phyloP scores from a whole-genome alignment of 2,888 invertebrate genomes.

The Strigamia transsilvanica region DNA sequence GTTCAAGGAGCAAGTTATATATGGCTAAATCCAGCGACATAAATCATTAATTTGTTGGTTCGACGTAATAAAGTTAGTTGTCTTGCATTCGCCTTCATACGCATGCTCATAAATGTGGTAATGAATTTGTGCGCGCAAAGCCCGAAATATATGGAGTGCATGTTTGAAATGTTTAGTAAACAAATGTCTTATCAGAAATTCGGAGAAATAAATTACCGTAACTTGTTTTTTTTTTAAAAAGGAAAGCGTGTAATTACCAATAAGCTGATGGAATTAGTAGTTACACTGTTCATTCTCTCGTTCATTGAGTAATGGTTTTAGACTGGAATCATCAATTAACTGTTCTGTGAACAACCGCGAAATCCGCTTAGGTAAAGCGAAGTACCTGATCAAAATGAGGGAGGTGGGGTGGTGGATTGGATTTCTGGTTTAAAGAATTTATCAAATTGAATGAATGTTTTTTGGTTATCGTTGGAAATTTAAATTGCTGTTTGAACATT shows the following conservation, averaged over 20 bases:
- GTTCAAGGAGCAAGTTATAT: conserved; percentile 18
- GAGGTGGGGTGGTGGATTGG: background rate
- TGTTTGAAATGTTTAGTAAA: conserved; percentile 28
- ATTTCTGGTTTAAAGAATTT: background rate
- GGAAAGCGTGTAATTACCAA: conserved; percentile 15
- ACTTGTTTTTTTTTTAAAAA: background rate
- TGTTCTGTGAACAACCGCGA: conserved; percentile 35
- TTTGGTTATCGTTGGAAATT: background rate
- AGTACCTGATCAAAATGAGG: conserved; percentile 18
- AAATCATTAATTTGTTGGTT: conserved; percentile 39
- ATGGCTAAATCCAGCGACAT: conserved; percentile 24
- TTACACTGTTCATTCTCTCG: conserved; percentile 33
- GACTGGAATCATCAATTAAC: conserved; percentile 32
- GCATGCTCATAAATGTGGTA: background rate
- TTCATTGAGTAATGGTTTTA: conserved; percentile 29
- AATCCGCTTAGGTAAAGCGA: conserved; percentile 45
- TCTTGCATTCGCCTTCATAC: background rate
- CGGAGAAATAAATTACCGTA: conserved; percentile 14
- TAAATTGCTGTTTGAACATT: background rate
- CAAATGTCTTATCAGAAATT: conserved; percentile 16
- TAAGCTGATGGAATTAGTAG: conserved; percentile 46
- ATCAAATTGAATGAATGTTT: background rate
- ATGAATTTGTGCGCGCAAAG: conserved; percentile 25
- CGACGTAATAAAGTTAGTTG: conserved; percentile 39
- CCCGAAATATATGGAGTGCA: background rate